Evolutionary conservation across 2,113 vertebrate species (phyloP).

Genomic region (Gila orcuttii): DNA sequence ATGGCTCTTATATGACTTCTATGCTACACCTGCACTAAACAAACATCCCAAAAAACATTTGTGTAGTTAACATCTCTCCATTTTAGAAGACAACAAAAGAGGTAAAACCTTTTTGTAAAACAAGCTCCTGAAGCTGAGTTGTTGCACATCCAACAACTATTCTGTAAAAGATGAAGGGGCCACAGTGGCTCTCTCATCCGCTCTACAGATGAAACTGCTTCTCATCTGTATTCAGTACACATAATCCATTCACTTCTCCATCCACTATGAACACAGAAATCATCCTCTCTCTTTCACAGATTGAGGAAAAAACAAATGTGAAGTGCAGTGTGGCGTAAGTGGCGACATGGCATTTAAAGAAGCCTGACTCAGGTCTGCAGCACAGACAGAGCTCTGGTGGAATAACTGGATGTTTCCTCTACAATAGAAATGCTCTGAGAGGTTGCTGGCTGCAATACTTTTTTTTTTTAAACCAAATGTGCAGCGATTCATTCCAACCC

Average conservation of each 20-base stretch:
- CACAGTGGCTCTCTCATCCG: constrained; percentile 13
- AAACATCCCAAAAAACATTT: not conserved
- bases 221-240: constrained; percentile 40
- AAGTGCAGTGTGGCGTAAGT: constrained; percentile 45
- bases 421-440: not conserved
- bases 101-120: not conserved
- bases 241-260: constrained; percentile 45
- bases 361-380: not conserved
- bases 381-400: not conserved
- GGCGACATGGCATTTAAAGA: constrained; percentile 23
- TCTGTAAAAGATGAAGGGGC: constrained; percentile 5
- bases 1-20: not conserved
- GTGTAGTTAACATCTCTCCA: not conserved
- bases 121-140: not conserved
- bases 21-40: not conserved
- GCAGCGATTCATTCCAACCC: not conserved
- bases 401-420: constrained; percentile 25
- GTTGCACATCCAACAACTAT: not conserved
- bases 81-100: not conserved
- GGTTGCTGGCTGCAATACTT: not conserved
- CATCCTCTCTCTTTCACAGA: constrained; percentile 40
- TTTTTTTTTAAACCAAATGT: constrained; percentile 26
- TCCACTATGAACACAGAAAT: constrained; percentile 47
- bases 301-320: constrained; percentile 39
- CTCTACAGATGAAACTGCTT: constrained; percentile 30